phyloP scores from a whole-genome alignment of 2,888 invertebrate genomes.

The Thumatha senex region DNA sequence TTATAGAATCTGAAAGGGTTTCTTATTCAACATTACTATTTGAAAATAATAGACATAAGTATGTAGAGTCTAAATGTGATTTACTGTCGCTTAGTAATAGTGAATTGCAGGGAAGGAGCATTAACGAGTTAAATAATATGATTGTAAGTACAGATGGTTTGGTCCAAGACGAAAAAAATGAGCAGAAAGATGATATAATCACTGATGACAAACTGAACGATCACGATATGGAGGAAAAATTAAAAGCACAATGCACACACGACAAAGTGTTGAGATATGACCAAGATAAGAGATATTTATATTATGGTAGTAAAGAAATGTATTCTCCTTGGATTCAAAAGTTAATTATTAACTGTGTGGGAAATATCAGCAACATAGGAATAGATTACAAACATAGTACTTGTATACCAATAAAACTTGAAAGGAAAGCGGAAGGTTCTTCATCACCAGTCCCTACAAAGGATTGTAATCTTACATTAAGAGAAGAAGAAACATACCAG shows the following conservation, averaged over 20 bases:
- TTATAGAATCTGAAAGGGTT: background rate
- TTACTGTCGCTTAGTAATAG: background rate
- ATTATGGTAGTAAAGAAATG: conserved; percentile 50
- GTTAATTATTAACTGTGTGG: conserved; percentile 50
- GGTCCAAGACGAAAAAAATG: background rate
- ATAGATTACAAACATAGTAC: background rate
- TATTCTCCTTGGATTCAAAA: conserved; percentile 69
- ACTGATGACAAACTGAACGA: background rate
- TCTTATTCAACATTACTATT: background rate
- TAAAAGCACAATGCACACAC: background rate
- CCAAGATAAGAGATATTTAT: conserved; percentile 1
- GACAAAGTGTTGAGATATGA: background rate
- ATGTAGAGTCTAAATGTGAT: background rate
- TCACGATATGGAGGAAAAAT: background rate
- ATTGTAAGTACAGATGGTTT: background rate
- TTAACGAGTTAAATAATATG: background rate
- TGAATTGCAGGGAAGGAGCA: background rate
- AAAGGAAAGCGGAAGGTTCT: too few relatives aligned
- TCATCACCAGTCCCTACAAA: too few relatives aligned
- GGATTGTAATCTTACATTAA: too few relatives aligned
- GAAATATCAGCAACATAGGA: conserved; percentile 20
- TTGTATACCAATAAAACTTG: background rate
- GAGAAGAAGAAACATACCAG: too few relatives aligned
- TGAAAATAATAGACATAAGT: background rate
- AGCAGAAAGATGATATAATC: background rate